Base-by-base conservation (phyloP, 2,888 invertebrate genomes). In the Drosophila acutilabella region DNA sequence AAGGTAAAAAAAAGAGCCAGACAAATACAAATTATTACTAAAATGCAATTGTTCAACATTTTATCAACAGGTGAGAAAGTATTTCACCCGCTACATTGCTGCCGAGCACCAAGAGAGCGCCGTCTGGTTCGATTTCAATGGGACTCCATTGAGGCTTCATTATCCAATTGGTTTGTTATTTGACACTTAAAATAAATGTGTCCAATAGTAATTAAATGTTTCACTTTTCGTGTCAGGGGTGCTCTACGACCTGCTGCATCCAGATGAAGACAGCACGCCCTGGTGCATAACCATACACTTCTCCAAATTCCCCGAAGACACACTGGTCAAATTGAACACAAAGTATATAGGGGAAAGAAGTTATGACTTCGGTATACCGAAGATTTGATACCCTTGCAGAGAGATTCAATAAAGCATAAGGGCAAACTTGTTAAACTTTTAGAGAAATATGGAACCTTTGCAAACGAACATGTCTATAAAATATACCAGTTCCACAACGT, bases 281-380 rank as follows among this genome's bases (percentile, higher is more conserved):
- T 99, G 99, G 99, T 95, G 94, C 81, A 93, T 99, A 30, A 97
- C 96, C 26, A 97, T 99, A 13, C 98, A 98, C 92, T 99, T 98
- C 92, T 96, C 97, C 83, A 97, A 97, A 91, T 99, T 98, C 92
- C 99, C 99, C 13, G 97, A 98, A 90, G 95, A 96, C 52, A 94
- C 96, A 82, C 93, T 99, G n/a, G 94, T 99, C 80, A 96, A 96
- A 91, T 97, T 98, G 91, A 94, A 95, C 53, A 96, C 95, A 89
- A 96, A 96, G 97, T 97, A 94, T 47, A 59, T 8, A 30, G 30
- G 8, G 8, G 4, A 5, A 2, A 51, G 13, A 30, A 8, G 13
- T 8, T 36, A 13, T 36, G 4, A 36, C 36, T 36, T 36, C 36
- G 36, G 36, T 2, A 13, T 4, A 13, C 36, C 36, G 36, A 36